A percentile compares a stretch with the other conserved stretches of the same genome.
These are phyloP conservation scores for Leuctra nigra DNA, from an alignment of 2,888 invertebrate species.

Conservation along the genomic window DNA sequence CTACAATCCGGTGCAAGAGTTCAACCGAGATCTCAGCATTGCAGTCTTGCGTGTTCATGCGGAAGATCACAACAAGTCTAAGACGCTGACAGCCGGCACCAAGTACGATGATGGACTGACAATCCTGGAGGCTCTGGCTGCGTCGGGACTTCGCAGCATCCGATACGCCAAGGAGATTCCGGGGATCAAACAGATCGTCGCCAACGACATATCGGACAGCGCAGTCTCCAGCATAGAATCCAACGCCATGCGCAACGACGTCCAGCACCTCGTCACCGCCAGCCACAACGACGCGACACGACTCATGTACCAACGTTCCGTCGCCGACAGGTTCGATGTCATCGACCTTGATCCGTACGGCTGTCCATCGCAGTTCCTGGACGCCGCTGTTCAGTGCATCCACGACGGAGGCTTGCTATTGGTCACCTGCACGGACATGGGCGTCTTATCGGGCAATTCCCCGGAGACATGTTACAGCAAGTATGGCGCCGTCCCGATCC, in stretches of 20 bases:
- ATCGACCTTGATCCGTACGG: conserved; percentile 93
- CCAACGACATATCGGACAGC: conserved; percentile 80
- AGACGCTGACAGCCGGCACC: not conserved
- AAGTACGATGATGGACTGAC: conserved; percentile 48
- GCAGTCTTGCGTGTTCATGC: conserved; percentile 64
- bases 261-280: conserved; percentile 64
- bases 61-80: conserved; percentile 40
- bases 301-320: conserved; percentile 75
- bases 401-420: conserved; percentile 80
- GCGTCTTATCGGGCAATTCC: conserved; percentile 53
- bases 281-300: conserved; percentile 87
- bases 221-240: conserved; percentile 60
- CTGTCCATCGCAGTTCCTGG: conserved; percentile 87
- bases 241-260: conserved; percentile 51
- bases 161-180: conserved; percentile 93
- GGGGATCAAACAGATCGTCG: conserved; percentile 71
- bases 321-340: conserved; percentile 67
- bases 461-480: conserved; percentile 90
- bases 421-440: conserved; percentile 97
- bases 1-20: conserved; percentile 98
- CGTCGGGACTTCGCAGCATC: conserved; percentile 83
- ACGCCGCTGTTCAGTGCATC: conserved; percentile 76
- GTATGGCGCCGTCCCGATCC: conserved; percentile 86
- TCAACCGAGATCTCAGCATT: conserved; percentile 87
- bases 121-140: conserved; percentile 90